A percentile compares a stretch with the other conserved stretches of the same genome.
phyloP scores from a whole-genome alignment of 2,113 vertebrate species.

The Speoplatyrhinus poulsoni region DNA sequence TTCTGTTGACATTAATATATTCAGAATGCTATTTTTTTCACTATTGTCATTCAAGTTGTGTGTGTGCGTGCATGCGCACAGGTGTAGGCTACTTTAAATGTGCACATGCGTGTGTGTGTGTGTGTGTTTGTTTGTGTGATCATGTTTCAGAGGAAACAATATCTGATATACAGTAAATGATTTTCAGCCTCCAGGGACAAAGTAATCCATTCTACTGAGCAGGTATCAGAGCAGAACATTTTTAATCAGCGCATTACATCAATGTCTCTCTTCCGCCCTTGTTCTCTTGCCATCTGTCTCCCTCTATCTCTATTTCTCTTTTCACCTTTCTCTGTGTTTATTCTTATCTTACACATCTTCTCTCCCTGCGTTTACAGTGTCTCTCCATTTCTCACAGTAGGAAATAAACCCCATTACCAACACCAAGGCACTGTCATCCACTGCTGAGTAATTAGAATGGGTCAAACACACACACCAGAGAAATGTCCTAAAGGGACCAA shows the following conservation, averaged over 20 bases:
- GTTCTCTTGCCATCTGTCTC: neutral
- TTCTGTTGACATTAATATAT: slow-evolving; percentile 19
- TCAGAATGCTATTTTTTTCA: neutral
- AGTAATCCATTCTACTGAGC: slow-evolving; percentile 11
- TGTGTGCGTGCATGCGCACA: neutral
- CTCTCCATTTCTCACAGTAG: no score
- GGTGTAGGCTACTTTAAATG: neutral
- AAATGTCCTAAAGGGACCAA: no score
- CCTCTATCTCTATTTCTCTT: neutral
- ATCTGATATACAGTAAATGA: slow-evolving; percentile 2
- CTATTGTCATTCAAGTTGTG: neutral
- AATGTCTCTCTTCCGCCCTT: neutral
- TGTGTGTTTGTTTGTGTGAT: slow-evolving; percentile 1
- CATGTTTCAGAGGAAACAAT: slow-evolving; percentile 1
- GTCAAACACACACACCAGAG: no score
- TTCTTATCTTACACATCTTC: no score
- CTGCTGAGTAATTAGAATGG: no score
- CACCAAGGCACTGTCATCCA: no score
- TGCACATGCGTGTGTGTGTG: neutral
- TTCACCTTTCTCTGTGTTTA: no score
- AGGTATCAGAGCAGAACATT: slow-evolving; percentile 11
- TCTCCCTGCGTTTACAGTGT: no score
- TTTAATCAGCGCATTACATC: slow-evolving; percentile 9
- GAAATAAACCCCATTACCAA: no score
- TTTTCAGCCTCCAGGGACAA: slow-evolving; percentile 3